Evolutionary conservation across 2,113 vertebrate genomes (phyloP), one percentile per base, ranked within the genome.

Genomic region (Bothrops jararaca): DNA sequence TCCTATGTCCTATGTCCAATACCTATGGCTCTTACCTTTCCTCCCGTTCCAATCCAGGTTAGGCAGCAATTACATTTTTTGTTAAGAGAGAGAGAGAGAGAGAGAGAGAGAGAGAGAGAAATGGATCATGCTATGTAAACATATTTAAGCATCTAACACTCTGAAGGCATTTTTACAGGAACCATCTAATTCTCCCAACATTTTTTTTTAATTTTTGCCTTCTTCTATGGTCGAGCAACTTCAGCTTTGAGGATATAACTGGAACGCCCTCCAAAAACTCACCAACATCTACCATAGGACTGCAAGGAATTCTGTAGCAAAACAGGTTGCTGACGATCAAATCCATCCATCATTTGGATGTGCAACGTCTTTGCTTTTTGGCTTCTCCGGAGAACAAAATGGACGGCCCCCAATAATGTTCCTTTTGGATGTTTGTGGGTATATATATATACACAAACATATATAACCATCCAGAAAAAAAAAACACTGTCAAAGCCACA

Each of bases 21-120:
- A 56, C 18, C 15, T 4, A 18, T 56, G 54, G 4, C 4, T 20
- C 15, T 20, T 56, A 56, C 54, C 1, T 56, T 56, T 56, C 18
- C 95, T 88, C 90, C 74, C 7, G 88, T 95, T 95, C 94, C 29
- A 24, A 88, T 89, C 50, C 42, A 80, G 50, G 86, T 29, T 92
- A 45, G 60, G 13, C 22, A 88, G 58, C 58, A 42, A 24, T 90
- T 50, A 60, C 6, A 56, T 56, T 56, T 56, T 52, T 85, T 34
- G 42, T 42, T 42, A 3, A 2, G 5, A 45, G 5, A 48, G 5
- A 48, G 5, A 48, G 45, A 45, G 45, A 48, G 5, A 48, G 45
- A 48, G 45, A 48, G 45, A 48, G 45, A 48, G 18, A 80, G 13
- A 56, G 18, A 50, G 8, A 56, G 18, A 20, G 54, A 56, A 5